phyloP scores from a whole-genome alignment of 2,888 invertebrate species.

The Aleiodes alternator region DNA sequence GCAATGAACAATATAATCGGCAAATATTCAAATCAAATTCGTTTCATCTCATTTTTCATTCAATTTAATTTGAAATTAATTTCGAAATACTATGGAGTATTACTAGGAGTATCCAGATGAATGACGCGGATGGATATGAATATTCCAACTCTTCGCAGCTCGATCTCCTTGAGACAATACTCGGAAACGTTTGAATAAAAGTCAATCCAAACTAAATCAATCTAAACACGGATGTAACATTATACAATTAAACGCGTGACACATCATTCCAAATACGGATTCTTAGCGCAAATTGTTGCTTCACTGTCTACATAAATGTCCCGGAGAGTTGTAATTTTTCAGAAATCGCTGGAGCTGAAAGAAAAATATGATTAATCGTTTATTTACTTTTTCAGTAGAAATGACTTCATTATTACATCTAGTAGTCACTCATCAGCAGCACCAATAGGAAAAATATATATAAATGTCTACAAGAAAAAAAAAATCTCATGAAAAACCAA shows the following conservation, averaged over 20 bases:
- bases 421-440: neutral
- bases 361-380: constrained; percentile 30
- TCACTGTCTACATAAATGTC: constrained; percentile 8
- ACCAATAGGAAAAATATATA: neutral
- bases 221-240: constrained; percentile 59
- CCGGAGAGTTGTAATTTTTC: constrained; percentile 18
- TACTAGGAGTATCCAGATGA: constrained; percentile 9
- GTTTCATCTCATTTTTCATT: neutral
- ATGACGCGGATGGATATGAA: constrained; percentile 30
- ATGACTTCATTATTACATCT: constrained; percentile 31
- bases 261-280: constrained; percentile 58
- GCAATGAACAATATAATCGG: neutral
- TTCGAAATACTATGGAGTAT: no score
- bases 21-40: neutral
- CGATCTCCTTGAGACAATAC: constrained; percentile 58
- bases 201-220: constrained; percentile 48
- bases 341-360: constrained; percentile 9
- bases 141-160: constrained; percentile 29
- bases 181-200: constrained; percentile 56
- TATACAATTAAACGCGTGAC: constrained; percentile 59
- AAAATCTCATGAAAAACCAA: neutral
- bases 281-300: constrained; percentile 27
- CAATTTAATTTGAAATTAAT: neutral
- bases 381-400: constrained; percentile 12
- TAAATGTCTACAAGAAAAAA: no score